Evolutionary conservation across 92 coral and sea anemone species (phyloP), one percentile per base, ranked within the genome.

Genomic region (Actinernus sp.): DNA sequence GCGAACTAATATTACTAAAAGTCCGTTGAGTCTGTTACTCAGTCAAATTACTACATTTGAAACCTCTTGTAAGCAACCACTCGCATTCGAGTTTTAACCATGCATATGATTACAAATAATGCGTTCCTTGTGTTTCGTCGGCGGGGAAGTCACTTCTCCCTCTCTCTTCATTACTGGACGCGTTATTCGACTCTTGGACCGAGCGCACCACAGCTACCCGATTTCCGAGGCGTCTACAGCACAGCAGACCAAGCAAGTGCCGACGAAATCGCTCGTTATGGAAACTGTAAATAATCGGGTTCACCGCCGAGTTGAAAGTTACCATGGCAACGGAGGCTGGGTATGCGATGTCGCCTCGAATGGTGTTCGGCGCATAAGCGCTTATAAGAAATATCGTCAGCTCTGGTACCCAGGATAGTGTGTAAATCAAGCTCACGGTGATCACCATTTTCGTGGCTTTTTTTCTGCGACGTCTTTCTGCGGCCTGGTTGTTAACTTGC

Each of bases 241-340:
- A 30, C 43, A 55, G 6, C 43, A 58, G 26, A 38, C 40, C 40
- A 11, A 34, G 14, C 48, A 58, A 38, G 34, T 38, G 65, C 10
- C 65, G 65, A 11, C 68, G 52, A 54, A 79, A 79, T 1, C 72
- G 86, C 65, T 71, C 65, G 30, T 69, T 80, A 31, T 71, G 75
- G 23, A 80, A 63, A 27, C 87, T 55, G 53, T 80, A 80, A 20
- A 80, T 44, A 3, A 80, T 55, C 0, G 87, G 87, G 43, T 80
- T 80, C 3, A 72, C 73, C 26, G 87, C 68, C 9, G 87, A 80
- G 25, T 80, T 80, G 46, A 80, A 56, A 31, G 81, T 52, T 11
- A 80, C 87, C 57, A 80, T 30, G 55, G 76, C 87, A 26, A 80
- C 87, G 1, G 81, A 52, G 20, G 81, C 69, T 7, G 87, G 75